Percentiles rank a stretch among this genome's conserved stretches.
These are phyloP conservation scores for Centropyge bicolor DNA, from an alignment of 2,797 vertebrate species.

Conservation along the genomic window DNA sequence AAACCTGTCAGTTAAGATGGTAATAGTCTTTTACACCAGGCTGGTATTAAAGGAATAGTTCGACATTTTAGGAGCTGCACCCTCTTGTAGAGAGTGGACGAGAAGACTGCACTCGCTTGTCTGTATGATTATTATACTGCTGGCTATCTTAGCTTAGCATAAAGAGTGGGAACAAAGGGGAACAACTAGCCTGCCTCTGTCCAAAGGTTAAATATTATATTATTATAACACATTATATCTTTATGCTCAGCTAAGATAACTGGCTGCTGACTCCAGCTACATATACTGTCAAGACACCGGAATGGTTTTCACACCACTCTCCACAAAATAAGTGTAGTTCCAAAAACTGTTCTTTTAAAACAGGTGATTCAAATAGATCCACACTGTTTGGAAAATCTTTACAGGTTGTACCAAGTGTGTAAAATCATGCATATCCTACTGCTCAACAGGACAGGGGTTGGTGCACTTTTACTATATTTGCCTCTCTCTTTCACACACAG, in stretches of 20 bases:
- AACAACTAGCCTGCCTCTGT: neutral
- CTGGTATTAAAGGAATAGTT: constrained; percentile 18
- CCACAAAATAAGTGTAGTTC: neutral
- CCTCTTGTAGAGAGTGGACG: neutral
- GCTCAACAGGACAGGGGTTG: constrained; percentile 8
- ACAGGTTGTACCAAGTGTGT: constrained; percentile 19
- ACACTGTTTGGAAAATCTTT: constrained; percentile 5
- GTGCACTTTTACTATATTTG: constrained; percentile 1
- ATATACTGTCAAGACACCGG: neutral
- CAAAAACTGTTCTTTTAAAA: constrained; percentile 2
- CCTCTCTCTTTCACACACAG: neutral
- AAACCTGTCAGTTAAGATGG: neutral
- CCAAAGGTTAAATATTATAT: too few relatives aligned
- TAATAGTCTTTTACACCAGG: neutral
- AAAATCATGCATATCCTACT: constrained; percentile 44
- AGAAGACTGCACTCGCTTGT: neutral
- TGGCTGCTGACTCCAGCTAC: neutral
- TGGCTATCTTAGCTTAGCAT: neutral
- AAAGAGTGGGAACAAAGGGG: neutral
- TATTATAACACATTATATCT: neutral
- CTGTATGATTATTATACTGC: neutral
- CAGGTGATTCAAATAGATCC: neutral
- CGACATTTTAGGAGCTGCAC: neutral
- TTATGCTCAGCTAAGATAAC: constrained; percentile 4
- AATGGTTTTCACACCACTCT: neutral